Evolutionary conservation across 1,140 invertebrate species (phyloP).

Genomic region (Episyrphus balteatus): DNA sequence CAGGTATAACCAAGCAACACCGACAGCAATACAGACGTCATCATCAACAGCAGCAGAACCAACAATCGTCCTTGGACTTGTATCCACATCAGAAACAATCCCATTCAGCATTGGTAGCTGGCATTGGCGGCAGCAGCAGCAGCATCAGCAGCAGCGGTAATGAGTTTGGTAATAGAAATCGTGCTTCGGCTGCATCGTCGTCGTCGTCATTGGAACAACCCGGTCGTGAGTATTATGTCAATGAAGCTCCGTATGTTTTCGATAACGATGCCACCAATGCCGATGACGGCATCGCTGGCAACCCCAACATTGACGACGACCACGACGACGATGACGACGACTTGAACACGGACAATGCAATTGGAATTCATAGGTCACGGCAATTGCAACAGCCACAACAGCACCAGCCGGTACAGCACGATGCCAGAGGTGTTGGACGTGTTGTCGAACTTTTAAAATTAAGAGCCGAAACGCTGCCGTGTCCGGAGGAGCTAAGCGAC

Average conservation of each 20-base stretch:
- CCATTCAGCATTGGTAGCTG: constrained; percentile 10
- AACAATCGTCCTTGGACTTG: neutral
- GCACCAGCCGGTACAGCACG: constrained; percentile 20
- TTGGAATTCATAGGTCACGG: constrained; percentile 6
- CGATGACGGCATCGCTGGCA: neutral
- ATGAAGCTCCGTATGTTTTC: constrained; percentile 15
- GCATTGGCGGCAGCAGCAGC: constrained; percentile 21
- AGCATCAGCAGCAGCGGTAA: constrained; percentile 16
- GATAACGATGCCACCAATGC: neutral
- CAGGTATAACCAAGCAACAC: neutral
- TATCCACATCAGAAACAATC: neutral
- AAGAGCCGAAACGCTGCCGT: constrained; percentile 52
- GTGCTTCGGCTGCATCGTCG: constrained; percentile 8
- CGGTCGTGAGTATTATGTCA: constrained; percentile 6
- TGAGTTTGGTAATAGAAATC: constrained; percentile 8
- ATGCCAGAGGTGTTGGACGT: constrained; percentile 18
- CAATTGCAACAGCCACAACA: constrained; percentile 2
- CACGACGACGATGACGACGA: constrained; percentile 22
- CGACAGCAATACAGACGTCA: neutral
- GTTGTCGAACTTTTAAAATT: constrained; percentile 46
- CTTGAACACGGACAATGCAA: constrained; percentile 18
- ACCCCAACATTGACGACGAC: constrained; percentile 10
- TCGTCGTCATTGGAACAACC: constrained; percentile 2
- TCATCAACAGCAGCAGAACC: neutral
- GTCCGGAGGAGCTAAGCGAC: constrained; percentile 49